These are phyloP conservation scores for Brachionus rubens DNA, from an alignment of 1,140 invertebrate species.

Conservation along the genomic window DNA sequence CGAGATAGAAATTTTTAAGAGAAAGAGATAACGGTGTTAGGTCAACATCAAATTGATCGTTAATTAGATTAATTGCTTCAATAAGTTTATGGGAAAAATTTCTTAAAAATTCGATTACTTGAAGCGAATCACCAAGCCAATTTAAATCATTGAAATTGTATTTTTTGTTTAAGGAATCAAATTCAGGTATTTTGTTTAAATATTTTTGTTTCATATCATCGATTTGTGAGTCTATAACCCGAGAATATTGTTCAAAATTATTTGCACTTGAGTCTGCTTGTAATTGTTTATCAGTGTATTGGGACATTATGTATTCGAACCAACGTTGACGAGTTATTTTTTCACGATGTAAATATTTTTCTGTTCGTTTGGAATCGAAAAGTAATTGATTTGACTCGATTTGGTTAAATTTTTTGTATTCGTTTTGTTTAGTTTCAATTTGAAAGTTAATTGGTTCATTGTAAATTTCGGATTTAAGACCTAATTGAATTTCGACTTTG, in stretches of 20 bases:
- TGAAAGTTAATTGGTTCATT: neutral
- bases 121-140: slow-evolving; percentile 27
- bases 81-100: neutral
- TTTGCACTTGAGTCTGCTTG: neutral
- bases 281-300: slow-evolving; percentile 5
- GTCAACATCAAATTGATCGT: neutral
- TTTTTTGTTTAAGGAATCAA: neutral
- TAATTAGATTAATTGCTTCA: neutral
- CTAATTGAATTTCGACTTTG: neutral
- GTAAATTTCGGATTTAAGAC: neutral
- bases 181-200: slow-evolving; percentile 2
- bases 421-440: neutral
- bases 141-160: neutral
- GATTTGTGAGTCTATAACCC: neutral
- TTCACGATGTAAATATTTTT: slow-evolving; percentile 39
- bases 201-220: slow-evolving; percentile 44
- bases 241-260: neutral
- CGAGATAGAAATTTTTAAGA: neutral
- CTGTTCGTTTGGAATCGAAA: neutral
- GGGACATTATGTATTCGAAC: slow-evolving; percentile 15
- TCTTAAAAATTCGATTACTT: slow-evolving; percentile 12
- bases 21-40: neutral
- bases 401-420: neutral
- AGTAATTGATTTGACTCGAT: neutral
- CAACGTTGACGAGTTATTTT: slow-evolving; percentile 12